Percentiles rank a stretch among this genome's conserved stretches.
phyloP scores from a whole-genome alignment of 2,113 vertebrate genomes.

The Percopsis transmontana region DNA sequence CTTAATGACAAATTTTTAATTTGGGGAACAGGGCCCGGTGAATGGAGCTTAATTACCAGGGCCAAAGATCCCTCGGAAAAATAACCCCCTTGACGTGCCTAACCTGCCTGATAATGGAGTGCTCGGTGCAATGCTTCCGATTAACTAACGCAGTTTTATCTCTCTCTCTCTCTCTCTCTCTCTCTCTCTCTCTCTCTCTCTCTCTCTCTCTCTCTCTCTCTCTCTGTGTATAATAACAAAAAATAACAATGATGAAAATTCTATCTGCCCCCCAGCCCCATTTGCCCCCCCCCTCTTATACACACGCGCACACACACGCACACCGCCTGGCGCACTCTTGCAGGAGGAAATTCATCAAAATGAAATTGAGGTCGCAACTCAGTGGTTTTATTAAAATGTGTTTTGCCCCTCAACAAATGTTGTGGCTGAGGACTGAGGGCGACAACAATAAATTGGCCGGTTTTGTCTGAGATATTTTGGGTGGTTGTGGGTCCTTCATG shows the following conservation, averaged over 20 bases:
- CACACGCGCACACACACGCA: slow-evolving; percentile 53
- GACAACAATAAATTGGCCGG: slow-evolving; percentile 54
- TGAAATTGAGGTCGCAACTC: slow-evolving; percentile 98
- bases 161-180: slow-evolving; percentile 34
- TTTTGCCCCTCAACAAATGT: slow-evolving; percentile 72
- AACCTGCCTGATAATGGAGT: slow-evolving; percentile 72
- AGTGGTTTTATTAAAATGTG: slow-evolving; percentile 98
- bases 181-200: slow-evolving; percentile 59
- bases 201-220: slow-evolving; percentile 25
- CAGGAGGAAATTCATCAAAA: slow-evolving; percentile 96
- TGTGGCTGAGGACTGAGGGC: slow-evolving; percentile 53
- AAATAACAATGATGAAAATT: slow-evolving; percentile 83
- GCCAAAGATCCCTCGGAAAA: slow-evolving; percentile 86
- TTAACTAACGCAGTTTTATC: slow-evolving; percentile 71
- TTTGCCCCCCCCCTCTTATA: slow-evolving; percentile 35
- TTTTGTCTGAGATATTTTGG: slow-evolving; percentile 35
- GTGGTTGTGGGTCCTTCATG: slow-evolving; percentile 16
- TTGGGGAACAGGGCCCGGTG: slow-evolving; percentile 94
- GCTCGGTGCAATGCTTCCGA: slow-evolving; percentile 66
- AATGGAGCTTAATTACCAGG: slow-evolving; percentile 98
- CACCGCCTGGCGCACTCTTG: slow-evolving; percentile 80
- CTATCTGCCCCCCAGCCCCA: slow-evolving; percentile 91
- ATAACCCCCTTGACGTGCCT: slow-evolving; percentile 74
- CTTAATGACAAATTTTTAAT: slow-evolving; percentile 99
- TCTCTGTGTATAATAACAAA: slow-evolving; percentile 72